Percentiles rank a stretch among this genome's conserved stretches.
These are phyloP conservation scores for Scomberomorus guttatus DNA, from an alignment of 2,797 vertebrate species.

Conservation along the genomic window DNA sequence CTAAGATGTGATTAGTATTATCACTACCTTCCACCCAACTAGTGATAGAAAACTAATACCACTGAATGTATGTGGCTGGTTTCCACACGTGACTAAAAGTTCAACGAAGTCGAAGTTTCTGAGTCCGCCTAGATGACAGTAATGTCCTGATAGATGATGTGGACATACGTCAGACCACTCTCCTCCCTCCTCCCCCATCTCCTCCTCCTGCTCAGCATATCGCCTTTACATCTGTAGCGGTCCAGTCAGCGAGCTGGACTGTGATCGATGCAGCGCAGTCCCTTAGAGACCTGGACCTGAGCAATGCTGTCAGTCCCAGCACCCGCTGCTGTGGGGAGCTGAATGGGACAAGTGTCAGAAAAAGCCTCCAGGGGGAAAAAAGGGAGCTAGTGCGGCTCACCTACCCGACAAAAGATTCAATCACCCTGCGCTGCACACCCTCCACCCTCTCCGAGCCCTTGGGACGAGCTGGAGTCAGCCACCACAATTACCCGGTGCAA, in stretches of 20 bases:
- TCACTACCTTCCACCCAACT: background rate
- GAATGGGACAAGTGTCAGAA: constrained; percentile 91
- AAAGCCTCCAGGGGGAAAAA: constrained; percentile 86
- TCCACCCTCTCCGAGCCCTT: constrained; percentile 57
- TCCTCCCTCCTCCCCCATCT: constrained; percentile 43
- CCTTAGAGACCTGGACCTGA: constrained; percentile 88
- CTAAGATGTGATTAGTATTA: background rate
- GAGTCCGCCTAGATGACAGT: constrained; percentile 54
- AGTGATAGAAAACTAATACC: background rate
- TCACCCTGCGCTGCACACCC: constrained; percentile 79
- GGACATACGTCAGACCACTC: constrained; percentile 64
- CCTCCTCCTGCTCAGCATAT: constrained; percentile 42
- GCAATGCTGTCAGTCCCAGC: constrained; percentile 91
- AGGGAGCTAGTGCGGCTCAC: constrained; percentile 87
- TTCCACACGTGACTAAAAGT: constrained; percentile 26
- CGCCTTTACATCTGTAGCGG: constrained; percentile 62
- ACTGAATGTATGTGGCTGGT: background rate
- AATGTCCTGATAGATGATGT: constrained; percentile 62
- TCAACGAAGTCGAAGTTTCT: constrained; percentile 59
- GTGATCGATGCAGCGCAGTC: constrained; percentile 89
- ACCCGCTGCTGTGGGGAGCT: constrained; percentile 86
- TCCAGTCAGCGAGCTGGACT: constrained; percentile 87
- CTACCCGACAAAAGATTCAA: constrained; percentile 95
- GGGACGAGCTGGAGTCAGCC: constrained; percentile 74
- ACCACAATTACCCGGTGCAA: constrained; percentile 92